These are phyloP conservation scores for Hyalella azteca DNA, from an alignment of 2,888 invertebrate genomes.

Conservation along the genomic window DNA sequence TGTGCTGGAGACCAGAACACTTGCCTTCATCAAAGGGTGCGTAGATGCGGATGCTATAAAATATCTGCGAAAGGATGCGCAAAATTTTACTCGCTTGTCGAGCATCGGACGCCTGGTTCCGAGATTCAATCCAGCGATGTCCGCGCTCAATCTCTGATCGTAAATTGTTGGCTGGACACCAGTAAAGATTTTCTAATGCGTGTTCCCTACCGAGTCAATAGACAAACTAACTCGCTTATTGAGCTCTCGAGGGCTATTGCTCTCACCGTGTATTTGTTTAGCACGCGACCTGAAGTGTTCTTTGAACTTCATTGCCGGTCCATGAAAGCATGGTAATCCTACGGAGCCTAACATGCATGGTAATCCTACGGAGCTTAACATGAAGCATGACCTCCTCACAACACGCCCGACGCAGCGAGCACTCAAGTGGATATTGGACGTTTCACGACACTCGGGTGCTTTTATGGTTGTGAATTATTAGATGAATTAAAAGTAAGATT, in stretches of 20 bases:
- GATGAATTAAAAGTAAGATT: no score
- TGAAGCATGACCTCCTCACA: slow-evolving; percentile 26
- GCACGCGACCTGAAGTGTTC: slow-evolving; percentile 3
- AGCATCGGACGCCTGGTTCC: not conserved
- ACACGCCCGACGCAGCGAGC: slow-evolving; percentile 18
- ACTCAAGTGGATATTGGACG: no score
- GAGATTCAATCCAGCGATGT: slow-evolving; percentile 15
- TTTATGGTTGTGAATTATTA: no score
- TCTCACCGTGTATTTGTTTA: slow-evolving; percentile 30
- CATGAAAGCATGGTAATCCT: slow-evolving; percentile 20
- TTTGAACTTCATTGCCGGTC: slow-evolving; percentile 2
- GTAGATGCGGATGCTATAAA: slow-evolving; percentile 19
- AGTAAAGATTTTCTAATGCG: slow-evolving; percentile 33
- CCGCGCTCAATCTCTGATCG: slow-evolving; percentile 28
- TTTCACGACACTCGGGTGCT: no score
- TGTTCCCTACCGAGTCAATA: slow-evolving; percentile 30
- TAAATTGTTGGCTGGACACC: slow-evolving; percentile 22
- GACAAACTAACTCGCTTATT: slow-evolving; percentile 32
- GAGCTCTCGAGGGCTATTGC: slow-evolving; percentile 30
- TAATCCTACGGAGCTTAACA: slow-evolving; percentile 7
- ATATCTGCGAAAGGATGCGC: not conserved
- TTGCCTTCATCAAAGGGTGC: slow-evolving; percentile 2
- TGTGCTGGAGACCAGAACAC: not conserved
- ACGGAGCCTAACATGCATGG: not conserved
- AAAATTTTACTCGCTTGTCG: slow-evolving; percentile 10